A percentile compares a stretch with the other conserved stretches of the same genome.
Evolutionary conservation across 2,888 invertebrate genomes (phyloP).

Genomic region (Idaea biselata): DNA sequence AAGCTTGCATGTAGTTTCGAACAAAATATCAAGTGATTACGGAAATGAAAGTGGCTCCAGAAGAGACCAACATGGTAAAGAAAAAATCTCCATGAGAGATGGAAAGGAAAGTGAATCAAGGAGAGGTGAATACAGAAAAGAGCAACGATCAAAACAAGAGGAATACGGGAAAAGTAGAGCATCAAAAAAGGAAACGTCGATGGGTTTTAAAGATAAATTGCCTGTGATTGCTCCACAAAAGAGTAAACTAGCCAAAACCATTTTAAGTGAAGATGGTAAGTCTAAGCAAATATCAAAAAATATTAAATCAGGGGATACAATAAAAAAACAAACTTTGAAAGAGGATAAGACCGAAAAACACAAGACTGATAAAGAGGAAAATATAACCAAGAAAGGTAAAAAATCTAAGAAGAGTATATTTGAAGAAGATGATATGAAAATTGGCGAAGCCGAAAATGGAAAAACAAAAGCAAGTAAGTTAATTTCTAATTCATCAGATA

Average conservation of each 20-base stretch:
- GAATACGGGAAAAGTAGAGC: not conserved
- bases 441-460: not conserved
- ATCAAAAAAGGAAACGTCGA: not conserved
- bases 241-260: constrained; percentile 2
- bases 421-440: not conserved
- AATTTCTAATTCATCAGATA: not conserved
- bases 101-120: not conserved
- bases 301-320: not conserved
- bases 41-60: not conserved
- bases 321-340: not conserved
- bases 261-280: not conserved
- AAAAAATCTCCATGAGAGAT: too few relatives aligned
- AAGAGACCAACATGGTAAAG: too few relatives aligned
- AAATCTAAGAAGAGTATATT: constrained; percentile 1
- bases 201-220: not conserved
- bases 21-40: not conserved
- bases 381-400: not conserved
- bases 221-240: not conserved
- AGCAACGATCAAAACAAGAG: not conserved
- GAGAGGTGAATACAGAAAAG: not conserved
- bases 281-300: not conserved
- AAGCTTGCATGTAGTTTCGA: not conserved
- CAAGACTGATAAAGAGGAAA: not conserved
- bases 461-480: not conserved
- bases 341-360: not conserved